Conservation (phyloP, 2,888 invertebrate species). For the Calameuta idolon region DNA sequence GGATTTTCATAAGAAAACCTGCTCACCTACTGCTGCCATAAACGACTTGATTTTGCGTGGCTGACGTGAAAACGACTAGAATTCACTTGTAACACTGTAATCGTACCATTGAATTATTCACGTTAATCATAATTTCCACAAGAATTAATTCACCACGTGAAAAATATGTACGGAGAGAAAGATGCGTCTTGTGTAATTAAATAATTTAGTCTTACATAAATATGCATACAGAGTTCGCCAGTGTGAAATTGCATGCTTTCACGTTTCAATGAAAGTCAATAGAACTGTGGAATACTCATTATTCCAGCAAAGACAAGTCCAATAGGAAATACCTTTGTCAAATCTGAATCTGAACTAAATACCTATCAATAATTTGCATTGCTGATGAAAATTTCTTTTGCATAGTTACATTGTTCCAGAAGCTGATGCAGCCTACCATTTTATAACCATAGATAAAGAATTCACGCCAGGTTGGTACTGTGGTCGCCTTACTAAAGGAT, state of each 20-base stretch:
- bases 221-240: background rate
- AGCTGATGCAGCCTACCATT: background rate
- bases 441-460: background rate
- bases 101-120: slow-evolving; percentile 21
- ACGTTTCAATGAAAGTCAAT: background rate
- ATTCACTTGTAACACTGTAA: background rate
- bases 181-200: background rate
- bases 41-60: background rate
- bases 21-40: background rate
- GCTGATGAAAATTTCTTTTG: background rate
- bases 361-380: background rate
- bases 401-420: background rate
- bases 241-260: background rate
- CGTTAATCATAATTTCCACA: slow-evolving; percentile 16
- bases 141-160: slow-evolving; percentile 10
- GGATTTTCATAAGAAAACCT: background rate
- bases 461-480: background rate
- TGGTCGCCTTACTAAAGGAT: background rate
- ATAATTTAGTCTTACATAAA: background rate
- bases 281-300: background rate
- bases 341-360: background rate
- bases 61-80: background rate
- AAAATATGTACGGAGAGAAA: background rate
- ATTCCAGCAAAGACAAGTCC: background rate
- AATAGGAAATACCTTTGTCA: background rate